Conservation (phyloP, 2,888 invertebrate species). For the Trachelus troglodyta region DNA sequence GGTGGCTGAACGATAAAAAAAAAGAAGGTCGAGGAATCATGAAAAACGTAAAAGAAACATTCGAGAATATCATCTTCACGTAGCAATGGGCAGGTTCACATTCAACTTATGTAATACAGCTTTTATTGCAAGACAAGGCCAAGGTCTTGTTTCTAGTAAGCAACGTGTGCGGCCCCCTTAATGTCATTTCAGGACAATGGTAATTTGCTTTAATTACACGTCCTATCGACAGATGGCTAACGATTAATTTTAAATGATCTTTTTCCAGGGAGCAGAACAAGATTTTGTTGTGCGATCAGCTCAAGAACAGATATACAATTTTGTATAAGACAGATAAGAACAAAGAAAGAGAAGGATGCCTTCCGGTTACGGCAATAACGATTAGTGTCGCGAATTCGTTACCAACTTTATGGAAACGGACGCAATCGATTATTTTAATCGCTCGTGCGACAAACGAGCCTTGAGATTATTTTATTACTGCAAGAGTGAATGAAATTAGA, state of each 20-base stretch:
- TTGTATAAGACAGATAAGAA: not conserved
- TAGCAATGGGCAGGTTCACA: not conserved
- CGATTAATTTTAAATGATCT: too few relatives aligned
- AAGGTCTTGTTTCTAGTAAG: constrained; percentile 39
- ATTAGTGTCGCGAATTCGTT: not conserved
- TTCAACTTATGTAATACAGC: constrained; percentile 50
- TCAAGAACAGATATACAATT: not conserved
- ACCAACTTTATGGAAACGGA: not conserved
- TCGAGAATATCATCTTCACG: not conserved
- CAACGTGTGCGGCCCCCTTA: not conserved
- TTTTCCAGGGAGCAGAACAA: too few relatives aligned
- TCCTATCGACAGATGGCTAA: not conserved
- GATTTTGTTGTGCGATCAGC: too few relatives aligned
- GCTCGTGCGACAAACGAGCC: not conserved
- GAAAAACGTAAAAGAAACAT: not conserved
- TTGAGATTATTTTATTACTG: not conserved
- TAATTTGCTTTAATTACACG: not conserved
- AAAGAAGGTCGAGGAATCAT: not conserved
- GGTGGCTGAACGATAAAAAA: not conserved
- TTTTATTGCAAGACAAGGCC: constrained; percentile 54
- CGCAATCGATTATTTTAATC: not conserved
- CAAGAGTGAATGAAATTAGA: not conserved
- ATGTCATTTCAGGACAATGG: not conserved
- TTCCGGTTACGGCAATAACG: not conserved
- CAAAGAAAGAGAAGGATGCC: not conserved